A percentile compares a stretch with the other conserved stretches of the same genome.
These are phyloP conservation scores for Phymatocera aterrima DNA, from an alignment of 2,888 invertebrate genomes.

Conservation along the genomic window DNA sequence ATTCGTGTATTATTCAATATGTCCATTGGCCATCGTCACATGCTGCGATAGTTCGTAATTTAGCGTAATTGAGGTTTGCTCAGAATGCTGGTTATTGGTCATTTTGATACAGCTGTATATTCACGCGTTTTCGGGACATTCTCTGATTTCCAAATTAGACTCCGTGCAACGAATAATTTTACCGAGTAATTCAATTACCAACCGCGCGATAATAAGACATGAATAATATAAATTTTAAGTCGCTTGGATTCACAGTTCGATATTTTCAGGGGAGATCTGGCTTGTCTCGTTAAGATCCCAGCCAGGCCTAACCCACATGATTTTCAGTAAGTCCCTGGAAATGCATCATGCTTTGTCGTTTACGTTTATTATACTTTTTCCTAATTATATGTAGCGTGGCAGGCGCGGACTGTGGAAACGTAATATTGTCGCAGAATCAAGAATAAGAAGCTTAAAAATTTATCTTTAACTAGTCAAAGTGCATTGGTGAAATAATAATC, in stretches of 20 bases:
- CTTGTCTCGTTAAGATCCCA: conserved; percentile 71
- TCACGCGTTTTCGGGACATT: neutral
- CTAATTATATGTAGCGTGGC: conserved; percentile 12
- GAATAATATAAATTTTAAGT: neutral
- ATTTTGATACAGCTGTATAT: neutral
- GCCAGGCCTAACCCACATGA: conserved; percentile 71
- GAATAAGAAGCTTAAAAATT: neutral
- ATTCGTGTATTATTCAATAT: neutral
- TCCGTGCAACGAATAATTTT: too few species aligned
- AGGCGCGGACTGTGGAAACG: neutral
- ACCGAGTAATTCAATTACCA: too few species aligned
- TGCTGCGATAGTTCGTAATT: neutral
- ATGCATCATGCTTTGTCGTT: conserved; percentile 42
- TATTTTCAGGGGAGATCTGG: conserved; percentile 78
- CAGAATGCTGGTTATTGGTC: too few species aligned
- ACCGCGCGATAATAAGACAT: neutral
- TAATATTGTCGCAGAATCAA: neutral
- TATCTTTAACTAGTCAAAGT: neutral
- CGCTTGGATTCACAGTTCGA: conserved; percentile 54
- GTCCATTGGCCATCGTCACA: neutral
- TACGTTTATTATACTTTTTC: conserved; percentile 46
- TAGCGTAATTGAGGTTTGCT: neutral
- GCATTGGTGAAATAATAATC: neutral
- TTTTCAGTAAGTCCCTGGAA: conserved; percentile 70
- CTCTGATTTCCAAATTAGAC: neutral